These are phyloP conservation scores for Rhegmatorhina hoffmannsi DNA, from an alignment of 2,113 vertebrate genomes.

Conservation along the genomic window DNA sequence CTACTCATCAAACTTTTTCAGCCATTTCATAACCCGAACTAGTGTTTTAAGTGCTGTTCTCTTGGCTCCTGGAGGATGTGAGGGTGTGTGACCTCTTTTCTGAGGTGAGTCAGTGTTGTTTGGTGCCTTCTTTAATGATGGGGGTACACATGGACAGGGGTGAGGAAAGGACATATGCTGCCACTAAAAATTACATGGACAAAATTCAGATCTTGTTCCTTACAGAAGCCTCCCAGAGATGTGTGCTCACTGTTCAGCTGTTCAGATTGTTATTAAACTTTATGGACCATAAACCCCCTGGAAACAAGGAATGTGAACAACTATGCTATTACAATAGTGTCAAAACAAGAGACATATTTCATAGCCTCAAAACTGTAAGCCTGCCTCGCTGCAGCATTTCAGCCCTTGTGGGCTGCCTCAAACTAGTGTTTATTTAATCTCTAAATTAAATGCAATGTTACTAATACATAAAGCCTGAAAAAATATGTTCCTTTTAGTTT, in stretches of 20 bases:
- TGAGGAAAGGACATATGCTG: not conserved
- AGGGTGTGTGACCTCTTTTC: not conserved
- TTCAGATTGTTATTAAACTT: constrained; percentile 85
- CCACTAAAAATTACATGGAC: not conserved
- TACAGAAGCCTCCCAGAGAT: constrained; percentile 60
- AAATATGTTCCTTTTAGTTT: constrained; percentile 38
- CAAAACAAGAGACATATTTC: constrained; percentile 76
- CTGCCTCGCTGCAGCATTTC: not conserved
- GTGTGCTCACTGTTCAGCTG: constrained; percentile 73
- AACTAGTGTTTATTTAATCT: constrained; percentile 52
- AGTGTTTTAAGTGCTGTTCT: not conserved
- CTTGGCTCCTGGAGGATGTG: not conserved
- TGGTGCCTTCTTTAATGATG: not conserved
- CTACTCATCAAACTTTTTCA: not conserved
- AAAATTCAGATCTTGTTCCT: constrained; percentile 56
- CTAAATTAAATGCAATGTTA: constrained; percentile 41
- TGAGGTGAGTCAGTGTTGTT: not conserved
- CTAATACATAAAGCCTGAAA: constrained; percentile 47
- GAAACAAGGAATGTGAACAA: constrained; percentile 79
- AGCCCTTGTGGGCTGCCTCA: constrained; percentile 19
- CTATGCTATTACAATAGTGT: constrained; percentile 74
- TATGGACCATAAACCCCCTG: constrained; percentile 82
- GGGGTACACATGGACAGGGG: not conserved
- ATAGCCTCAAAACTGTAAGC: constrained; percentile 59
- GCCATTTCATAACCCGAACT: not conserved